Evolutionary conservation across 1,140 invertebrate species (phyloP), one percentile per base, ranked within the genome.

Genomic region (Copidosoma floridanum): DNA sequence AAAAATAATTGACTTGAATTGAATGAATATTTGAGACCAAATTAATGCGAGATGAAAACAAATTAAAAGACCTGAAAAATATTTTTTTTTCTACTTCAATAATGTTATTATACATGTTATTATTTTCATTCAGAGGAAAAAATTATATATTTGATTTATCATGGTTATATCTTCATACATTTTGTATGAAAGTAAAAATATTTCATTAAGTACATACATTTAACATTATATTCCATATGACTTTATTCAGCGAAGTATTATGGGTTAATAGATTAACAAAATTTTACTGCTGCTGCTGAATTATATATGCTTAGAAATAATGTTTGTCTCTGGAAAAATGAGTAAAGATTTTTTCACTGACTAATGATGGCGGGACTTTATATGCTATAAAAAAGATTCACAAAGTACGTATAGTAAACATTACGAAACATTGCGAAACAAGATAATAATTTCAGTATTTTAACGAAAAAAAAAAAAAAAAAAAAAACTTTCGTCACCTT

Each of bases 381-480:
- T n/a, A n/a, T n/a, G n/a, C n/a, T n/a, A n/a, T n/a, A n/a, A n/a
- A n/a, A n/a, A n/a, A n/a, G n/a, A n/a, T n/a, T n/a, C n/a, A 27
- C 12, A 35, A 23, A 38, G 43, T 18, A 51, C 40, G 29, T 52
- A 59, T 3, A 35, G 38, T 47, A 48, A 41, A 50, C 24, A 51
- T 57, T 50, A 50, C 32, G 26, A 29, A 51, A n/a, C n/a, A 52
- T 59, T 52, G 21, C 48, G 21, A 46, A 18, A 20, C n/a, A 44
- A 29, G 16, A 60, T 48, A 40, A 53, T 48, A 48, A 47, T 38
- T 54, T 60, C 24, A 60, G 23, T 54, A 54, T 48, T 60, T 47
- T 26, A 38, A 10, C n/a, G 52, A 59, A n/a, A 2, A 40, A 18
- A 50, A 52, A 41, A 40, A 54, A 60, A 11, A 44, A 20, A 11